Percentiles rank a stretch among this genome's conserved stretches.
Conservation (phyloP, 2,113 vertebrate genomes). For the Melanerpes aurifrons region DNA sequence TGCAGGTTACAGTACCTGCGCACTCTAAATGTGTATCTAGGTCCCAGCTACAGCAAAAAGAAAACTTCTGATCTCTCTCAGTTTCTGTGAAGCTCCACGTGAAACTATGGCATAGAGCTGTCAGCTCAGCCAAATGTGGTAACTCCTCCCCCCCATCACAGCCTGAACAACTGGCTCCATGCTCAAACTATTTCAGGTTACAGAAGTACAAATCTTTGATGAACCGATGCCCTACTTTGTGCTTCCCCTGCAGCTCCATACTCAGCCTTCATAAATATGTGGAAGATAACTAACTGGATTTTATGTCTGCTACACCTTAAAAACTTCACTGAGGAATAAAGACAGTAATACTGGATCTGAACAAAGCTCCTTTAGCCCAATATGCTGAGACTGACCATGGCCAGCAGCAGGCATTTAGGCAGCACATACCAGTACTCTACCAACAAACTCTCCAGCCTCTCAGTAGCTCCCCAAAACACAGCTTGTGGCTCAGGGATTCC, state of each 20-base stretch:
- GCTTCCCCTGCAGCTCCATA: not conserved
- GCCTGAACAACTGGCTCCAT: not conserved
- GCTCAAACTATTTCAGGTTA: not conserved
- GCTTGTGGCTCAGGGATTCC: not conserved
- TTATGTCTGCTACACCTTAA: not conserved
- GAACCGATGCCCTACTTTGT: not conserved
- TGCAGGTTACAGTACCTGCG: not conserved
- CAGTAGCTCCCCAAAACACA: not conserved
- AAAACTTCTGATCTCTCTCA: not conserved
- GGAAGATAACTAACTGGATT: not conserved
- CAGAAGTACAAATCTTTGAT: not conserved
- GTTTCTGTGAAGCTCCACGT: not conserved
- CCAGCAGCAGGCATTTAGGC: not conserved
- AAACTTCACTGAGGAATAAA: not conserved
- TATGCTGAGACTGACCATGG: not conserved
- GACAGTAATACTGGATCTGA: not conserved
- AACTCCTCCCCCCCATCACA: not conserved
- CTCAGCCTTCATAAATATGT: not conserved
- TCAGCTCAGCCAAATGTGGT: not conserved
- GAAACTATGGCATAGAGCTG: not conserved
- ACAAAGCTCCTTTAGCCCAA: not conserved
- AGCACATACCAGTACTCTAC: not conserved
- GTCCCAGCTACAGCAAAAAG: not conserved
- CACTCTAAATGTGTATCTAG: not conserved
- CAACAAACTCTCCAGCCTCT: not conserved